Evolutionary conservation across 2,113 vertebrate species (phyloP).

Genomic region (Phasianus colchicus): DNA sequence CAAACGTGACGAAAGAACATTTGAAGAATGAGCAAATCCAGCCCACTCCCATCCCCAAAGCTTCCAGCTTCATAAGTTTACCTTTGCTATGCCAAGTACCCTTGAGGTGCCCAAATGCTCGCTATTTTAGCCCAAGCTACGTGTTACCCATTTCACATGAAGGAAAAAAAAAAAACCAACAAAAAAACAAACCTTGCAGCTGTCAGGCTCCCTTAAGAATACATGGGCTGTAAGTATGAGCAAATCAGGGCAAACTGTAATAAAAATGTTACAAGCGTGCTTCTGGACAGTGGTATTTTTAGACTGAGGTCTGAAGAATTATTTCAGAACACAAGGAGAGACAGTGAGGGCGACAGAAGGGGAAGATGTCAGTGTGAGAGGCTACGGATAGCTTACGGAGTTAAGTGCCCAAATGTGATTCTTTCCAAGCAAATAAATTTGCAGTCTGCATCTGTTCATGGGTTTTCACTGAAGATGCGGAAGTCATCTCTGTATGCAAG

Average conservation of each 20-base stretch:
- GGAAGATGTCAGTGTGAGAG: constrained; percentile 19
- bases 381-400: constrained; percentile 40
- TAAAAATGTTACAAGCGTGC: background rate
- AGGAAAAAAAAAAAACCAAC: background rate
- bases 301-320: background rate
- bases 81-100: background rate
- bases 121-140: background rate
- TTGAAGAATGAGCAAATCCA: background rate
- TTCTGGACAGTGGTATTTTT: constrained; percentile 10
- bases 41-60: background rate
- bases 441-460: constrained; percentile 54
- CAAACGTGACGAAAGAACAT: background rate
- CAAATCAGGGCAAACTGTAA: background rate
- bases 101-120: background rate
- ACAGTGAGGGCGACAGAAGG: constrained; percentile 34
- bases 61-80: background rate
- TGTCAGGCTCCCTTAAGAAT: background rate
- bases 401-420: constrained; percentile 60
- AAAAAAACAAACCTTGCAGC: background rate
- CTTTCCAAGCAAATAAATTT: constrained; percentile 64
- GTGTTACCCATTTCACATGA: background rate
- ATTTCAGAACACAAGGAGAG: background rate
- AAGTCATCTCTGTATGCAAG: constrained; percentile 62
- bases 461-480: constrained; percentile 50
- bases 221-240: background rate